Conservation (phyloP, 2,797 vertebrate species). For the Neomorphus geoffroyi region DNA sequence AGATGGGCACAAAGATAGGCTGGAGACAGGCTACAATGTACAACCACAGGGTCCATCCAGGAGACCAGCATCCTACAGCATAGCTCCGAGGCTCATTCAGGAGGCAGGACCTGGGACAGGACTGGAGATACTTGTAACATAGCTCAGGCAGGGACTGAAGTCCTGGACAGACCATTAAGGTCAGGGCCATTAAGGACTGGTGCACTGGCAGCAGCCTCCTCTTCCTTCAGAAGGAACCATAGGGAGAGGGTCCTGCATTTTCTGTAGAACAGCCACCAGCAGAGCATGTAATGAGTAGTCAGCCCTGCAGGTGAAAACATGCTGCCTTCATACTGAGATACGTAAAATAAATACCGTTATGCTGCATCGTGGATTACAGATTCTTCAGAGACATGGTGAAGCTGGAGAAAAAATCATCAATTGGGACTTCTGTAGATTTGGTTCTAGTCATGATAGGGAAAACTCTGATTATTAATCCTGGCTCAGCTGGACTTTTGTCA, state of each 20-base stretch:
- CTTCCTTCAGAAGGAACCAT: background rate
- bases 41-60: background rate
- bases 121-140: too few species aligned
- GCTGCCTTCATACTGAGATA: slow-evolving; percentile 41
- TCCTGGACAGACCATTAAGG: background rate
- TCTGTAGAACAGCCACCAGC: background rate
- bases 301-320: slow-evolving; percentile 43
- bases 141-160: background rate
- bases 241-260: background rate
- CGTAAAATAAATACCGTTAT: background rate
- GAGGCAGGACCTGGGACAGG: background rate
- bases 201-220: background rate
- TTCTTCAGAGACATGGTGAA: background rate
- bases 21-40: background rate
- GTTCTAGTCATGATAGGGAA: background rate
- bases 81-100: background rate
- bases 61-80: background rate
- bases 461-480: background rate
- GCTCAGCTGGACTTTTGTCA: background rate
- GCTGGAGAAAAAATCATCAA: background rate
- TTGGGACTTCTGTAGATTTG: background rate
- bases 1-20: background rate
- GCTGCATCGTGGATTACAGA: background rate
- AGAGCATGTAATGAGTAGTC: background rate
- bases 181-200: background rate